A percentile compares a stretch with the other conserved stretches of the same genome.
Evolutionary conservation across 2,888 invertebrate species (phyloP).

Genomic region (Lochmaea capreae): DNA sequence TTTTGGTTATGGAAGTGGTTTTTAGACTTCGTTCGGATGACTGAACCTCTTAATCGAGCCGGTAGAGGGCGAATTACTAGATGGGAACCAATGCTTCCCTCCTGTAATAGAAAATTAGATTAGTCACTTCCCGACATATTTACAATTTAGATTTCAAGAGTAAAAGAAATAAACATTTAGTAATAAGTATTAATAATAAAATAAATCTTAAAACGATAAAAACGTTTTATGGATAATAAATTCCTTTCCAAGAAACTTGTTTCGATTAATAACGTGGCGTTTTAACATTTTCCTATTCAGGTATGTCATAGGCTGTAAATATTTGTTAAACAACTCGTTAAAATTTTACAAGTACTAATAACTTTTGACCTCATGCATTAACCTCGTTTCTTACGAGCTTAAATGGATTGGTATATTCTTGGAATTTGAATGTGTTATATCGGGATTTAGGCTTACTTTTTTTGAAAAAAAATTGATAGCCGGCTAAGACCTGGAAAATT

Average conservation of each 20-base stretch:
- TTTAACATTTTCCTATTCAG: neutral
- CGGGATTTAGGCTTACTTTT: too few species aligned
- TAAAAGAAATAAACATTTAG: neutral
- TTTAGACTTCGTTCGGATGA: slow-evolving; percentile 48
- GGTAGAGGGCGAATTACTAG: slow-evolving; percentile 90
- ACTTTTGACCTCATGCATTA: neutral
- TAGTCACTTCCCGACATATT: too few species aligned
- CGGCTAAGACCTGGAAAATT: too few species aligned
- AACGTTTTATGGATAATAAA: neutral
- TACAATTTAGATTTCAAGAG: neutral
- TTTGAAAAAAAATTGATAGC: too few species aligned
- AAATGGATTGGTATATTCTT: too few species aligned
- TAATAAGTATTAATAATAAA: neutral
- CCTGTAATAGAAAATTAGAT: slow-evolving; percentile 69
- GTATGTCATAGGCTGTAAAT: neutral
- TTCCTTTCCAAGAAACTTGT: neutral
- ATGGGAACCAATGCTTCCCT: slow-evolving; percentile 92
- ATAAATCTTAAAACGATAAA: neutral
- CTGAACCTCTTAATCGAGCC: slow-evolving; percentile 70
- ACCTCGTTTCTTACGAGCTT: neutral
- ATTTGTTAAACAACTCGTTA: slow-evolving; percentile 1
- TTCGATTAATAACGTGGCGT: neutral
- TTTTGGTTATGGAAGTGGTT: slow-evolving; percentile 15
- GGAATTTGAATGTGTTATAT: too few species aligned
- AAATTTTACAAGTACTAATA: neutral